These are phyloP conservation scores for Peribatodes rhomboidaria DNA, from an alignment of 2,888 invertebrate species.

Conservation along the genomic window DNA sequence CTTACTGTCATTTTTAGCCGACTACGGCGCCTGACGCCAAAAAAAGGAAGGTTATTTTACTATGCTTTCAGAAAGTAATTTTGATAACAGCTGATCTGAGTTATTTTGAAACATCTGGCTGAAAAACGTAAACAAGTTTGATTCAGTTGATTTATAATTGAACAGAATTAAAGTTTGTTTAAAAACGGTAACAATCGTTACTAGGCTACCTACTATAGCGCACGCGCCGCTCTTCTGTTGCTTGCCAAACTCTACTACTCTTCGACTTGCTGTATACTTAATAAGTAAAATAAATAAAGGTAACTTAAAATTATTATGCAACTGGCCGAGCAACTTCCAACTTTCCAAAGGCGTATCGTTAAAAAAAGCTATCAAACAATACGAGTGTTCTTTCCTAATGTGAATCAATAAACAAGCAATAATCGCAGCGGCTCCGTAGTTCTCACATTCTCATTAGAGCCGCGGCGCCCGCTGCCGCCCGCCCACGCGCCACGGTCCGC, in stretches of 20 bases:
- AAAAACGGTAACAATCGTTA: too few relatives aligned
- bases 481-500: conserved; percentile 24
- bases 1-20: too few relatives aligned
- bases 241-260: background rate
- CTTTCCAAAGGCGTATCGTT: background rate
- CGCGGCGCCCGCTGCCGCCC: conserved; percentile 8
- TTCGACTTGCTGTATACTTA: too few relatives aligned
- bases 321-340: conserved; percentile 1
- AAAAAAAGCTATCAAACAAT: conserved; percentile 14
- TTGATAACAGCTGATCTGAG: too few relatives aligned
- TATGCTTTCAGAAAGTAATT: too few relatives aligned
- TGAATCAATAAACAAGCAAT: conserved; percentile 25
- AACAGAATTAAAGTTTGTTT: too few relatives aligned
- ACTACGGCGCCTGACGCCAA: too few relatives aligned
- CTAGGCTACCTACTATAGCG: background rate
- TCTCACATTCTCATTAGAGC: conserved; percentile 29
- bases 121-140: too few relatives aligned
- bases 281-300: background rate
- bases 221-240: background rate
- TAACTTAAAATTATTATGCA: background rate
- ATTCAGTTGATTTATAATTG: too few relatives aligned
- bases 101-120: too few relatives aligned
- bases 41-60: too few relatives aligned
- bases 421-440: conserved; percentile 15
- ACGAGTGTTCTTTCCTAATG: conserved; percentile 12